A percentile compares a stretch with the other conserved stretches of the same genome.
These are phyloP conservation scores for Apocheima hispidaria DNA, from an alignment of 2,888 invertebrate genomes.

Conservation along the genomic window DNA sequence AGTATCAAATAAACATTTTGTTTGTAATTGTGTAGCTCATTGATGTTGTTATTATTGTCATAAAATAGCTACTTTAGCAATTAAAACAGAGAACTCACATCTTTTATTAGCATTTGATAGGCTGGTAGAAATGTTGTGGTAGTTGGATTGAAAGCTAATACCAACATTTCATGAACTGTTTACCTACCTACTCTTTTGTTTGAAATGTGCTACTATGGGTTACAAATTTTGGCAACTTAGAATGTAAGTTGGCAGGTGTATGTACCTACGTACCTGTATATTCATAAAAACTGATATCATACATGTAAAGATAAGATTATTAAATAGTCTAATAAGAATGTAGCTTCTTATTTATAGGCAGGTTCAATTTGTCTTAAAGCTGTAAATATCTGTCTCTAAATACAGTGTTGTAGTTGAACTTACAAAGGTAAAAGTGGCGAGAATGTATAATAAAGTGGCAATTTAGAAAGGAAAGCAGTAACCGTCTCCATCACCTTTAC, in stretches of 20 bases:
- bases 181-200: constrained; percentile 13
- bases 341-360: constrained; percentile 5
- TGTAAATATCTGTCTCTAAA: constrained; percentile 9
- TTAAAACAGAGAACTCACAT: background rate
- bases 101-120: background rate
- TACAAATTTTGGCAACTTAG: constrained; percentile 14
- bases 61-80: background rate
- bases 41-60: background rate
- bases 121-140: background rate
- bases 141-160: background rate
- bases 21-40: too few species aligned
- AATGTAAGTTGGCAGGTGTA: constrained; percentile 10
- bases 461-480: constrained; percentile 72
- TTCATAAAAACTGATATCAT: constrained; percentile 45
- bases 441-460: constrained; percentile 61
- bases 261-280: constrained; percentile 34
- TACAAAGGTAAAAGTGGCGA: constrained; percentile 30
- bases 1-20: too few species aligned
- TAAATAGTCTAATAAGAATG: constrained; percentile 35
- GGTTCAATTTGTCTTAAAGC: background rate
- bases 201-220: constrained; percentile 17
- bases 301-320: constrained; percentile 56
- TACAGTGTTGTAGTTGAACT: constrained; percentile 12
- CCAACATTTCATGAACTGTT: constrained; percentile 4
- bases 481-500: constrained; percentile 52